Evolutionary conservation across 2,888 invertebrate species (phyloP).

Genomic region (Epinotia bilunana): DNA sequence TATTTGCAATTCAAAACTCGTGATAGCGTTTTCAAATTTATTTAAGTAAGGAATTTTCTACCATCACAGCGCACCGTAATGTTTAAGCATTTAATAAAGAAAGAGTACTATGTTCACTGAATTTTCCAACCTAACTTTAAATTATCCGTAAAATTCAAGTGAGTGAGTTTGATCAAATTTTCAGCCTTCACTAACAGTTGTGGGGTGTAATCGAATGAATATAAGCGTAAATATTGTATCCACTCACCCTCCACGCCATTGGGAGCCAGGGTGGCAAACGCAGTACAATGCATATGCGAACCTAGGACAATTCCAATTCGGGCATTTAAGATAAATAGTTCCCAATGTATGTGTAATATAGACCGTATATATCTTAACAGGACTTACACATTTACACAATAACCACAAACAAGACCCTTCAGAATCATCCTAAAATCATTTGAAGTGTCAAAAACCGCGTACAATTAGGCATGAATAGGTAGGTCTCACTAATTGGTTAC

Average conservation of each 20-base stretch:
- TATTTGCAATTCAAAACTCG: background rate
- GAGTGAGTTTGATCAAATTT: slow-evolving; percentile 16
- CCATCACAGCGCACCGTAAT: no score
- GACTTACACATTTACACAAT: no score
- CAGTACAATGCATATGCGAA: slow-evolving; percentile 10
- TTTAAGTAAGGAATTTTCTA: background rate
- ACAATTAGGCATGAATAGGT: no score
- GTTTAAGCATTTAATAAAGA: no score
- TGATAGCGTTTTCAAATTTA: background rate
- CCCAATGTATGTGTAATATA: background rate
- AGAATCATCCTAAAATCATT: no score
- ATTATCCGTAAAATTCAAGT: background rate
- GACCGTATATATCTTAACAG: background rate
- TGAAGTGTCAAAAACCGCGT: no score
- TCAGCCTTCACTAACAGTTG: slow-evolving; percentile 4
- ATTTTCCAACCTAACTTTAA: background rate
- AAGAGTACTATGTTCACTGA: no score
- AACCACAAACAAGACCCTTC: no score
- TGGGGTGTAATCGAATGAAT: slow-evolving; percentile 27
- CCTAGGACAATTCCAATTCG: background rate
- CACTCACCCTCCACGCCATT: slow-evolving; percentile 1
- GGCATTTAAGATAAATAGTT: background rate
- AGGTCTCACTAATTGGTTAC: no score
- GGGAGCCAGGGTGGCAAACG: background rate
- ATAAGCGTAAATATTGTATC: slow-evolving; percentile 29